Conservation (phyloP, 2,113 vertebrate species). For the Pardalotus punctatus region DNA sequence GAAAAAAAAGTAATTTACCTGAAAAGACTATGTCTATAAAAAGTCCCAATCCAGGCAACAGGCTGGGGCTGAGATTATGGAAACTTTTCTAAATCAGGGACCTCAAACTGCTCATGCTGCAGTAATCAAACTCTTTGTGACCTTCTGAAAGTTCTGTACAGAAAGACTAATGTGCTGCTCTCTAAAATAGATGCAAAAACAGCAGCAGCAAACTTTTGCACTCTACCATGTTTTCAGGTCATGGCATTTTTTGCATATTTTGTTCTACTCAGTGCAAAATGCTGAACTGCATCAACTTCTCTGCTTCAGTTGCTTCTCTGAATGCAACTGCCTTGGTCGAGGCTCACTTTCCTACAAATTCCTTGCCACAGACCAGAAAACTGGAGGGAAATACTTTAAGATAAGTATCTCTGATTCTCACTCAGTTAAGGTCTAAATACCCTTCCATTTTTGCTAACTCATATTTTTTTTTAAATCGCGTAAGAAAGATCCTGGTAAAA, state of each 20-base stretch:
- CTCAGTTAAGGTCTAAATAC: not conserved
- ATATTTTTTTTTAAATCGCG: too few relatives aligned
- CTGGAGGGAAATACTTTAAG: not conserved
- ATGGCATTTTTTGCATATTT: not conserved
- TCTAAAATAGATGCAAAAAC: not conserved
- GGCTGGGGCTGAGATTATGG: not conserved
- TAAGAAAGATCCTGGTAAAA: not conserved
- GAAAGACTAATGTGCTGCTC: not conserved
- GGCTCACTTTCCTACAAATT: not conserved
- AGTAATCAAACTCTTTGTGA: not conserved
- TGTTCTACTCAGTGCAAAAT: not conserved
- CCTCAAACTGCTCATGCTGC: not conserved
- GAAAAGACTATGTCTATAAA: not conserved
- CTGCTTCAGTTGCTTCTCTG: not conserved
- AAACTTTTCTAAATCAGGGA: not conserved
- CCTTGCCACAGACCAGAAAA: not conserved
- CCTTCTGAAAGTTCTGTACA: not conserved
- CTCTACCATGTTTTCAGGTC: not conserved
- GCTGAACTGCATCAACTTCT: not conserved
- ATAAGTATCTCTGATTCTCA: not conserved
- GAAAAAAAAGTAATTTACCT: not conserved
- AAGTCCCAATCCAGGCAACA: not conserved
- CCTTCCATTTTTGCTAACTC: not conserved
- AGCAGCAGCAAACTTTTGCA: not conserved
- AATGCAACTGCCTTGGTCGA: not conserved